These are phyloP conservation scores for Ophioninae sp. DNA, from an alignment of 2,888 invertebrate species.

Conservation along the genomic window DNA sequence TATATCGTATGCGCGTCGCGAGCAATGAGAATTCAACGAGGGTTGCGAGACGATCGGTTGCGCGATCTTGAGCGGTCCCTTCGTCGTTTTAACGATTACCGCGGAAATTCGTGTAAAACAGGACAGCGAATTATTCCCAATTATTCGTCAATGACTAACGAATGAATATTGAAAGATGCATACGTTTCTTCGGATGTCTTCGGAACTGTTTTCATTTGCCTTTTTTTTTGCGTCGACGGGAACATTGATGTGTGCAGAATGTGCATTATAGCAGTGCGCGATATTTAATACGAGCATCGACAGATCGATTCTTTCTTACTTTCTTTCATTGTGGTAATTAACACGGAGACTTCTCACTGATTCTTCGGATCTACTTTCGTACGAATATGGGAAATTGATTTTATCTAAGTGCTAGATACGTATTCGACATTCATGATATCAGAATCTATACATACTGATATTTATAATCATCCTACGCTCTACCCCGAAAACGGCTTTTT, in stretches of 20 bases:
- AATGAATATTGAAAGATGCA: background rate
- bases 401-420: conserved; percentile 8
- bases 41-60: background rate
- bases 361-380: background rate
- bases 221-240: background rate
- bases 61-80: background rate
- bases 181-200: background rate
- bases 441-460: background rate
- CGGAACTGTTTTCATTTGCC: background rate
- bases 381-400: background rate
- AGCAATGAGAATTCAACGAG: background rate
- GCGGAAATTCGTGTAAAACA: background rate
- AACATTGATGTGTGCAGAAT: background rate
- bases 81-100: background rate
- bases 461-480: background rate
- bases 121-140: background rate
- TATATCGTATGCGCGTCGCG: background rate
- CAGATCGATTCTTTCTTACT: background rate
- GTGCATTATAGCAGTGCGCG: background rate
- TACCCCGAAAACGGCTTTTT: background rate
- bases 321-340: background rate
- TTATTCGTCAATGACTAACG: background rate
- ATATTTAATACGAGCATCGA: background rate
- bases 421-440: conserved; percentile 3
- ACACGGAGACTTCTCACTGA: background rate